Evolutionary conservation across 1,140 invertebrate species (phyloP), one percentile per base, ranked within the genome.

Genomic region (Phortica variegata): DNA sequence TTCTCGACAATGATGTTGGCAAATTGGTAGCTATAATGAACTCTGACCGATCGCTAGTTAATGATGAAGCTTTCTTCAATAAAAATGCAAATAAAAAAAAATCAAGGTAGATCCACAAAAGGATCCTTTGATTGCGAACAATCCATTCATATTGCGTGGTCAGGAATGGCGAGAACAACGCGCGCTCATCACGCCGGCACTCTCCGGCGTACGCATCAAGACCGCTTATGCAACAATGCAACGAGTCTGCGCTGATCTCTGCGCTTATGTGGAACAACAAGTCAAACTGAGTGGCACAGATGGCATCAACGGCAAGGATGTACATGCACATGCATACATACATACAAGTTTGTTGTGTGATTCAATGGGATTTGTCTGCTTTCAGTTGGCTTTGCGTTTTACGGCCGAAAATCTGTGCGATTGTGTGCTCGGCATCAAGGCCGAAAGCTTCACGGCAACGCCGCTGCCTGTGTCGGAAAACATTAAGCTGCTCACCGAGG

Each of bases 121-220:
- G 29, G 80, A 82, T 56, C 61, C 66, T 3, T 58, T 81, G 5
- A 54, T 80, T 13, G 63, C 62, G 1, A 58, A 57, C 45, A 81
- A 82, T 73, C 78, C 79, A 0, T 81, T 81, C 47, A 51, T 76
- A 18, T 51, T 76, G 7, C 58, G 60, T 19, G 80, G 77, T 10
- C 65, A 79, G 8, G 63, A 69, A 46, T 85, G 84, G 84, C 81
- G 82, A 40, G 59, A 75, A 34, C 77, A 80, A 15, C 63, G 83
- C 23, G 65, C 61, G 6, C 73, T 82, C 29, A 73, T 83, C 32
- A 80, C 81, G 21, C 79, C 82, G 0, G 75, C 79, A 9, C 77
- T 84, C 47, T 82, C 81, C n/a, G 75, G 72, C 3, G 66, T 71
- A n/a, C 62, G 72, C 16, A 65, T 75, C 8, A 59, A 63, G 16